These are phyloP conservation scores for Corythucha ciliata DNA, from an alignment of 2,888 invertebrate genomes.

Conservation along the genomic window DNA sequence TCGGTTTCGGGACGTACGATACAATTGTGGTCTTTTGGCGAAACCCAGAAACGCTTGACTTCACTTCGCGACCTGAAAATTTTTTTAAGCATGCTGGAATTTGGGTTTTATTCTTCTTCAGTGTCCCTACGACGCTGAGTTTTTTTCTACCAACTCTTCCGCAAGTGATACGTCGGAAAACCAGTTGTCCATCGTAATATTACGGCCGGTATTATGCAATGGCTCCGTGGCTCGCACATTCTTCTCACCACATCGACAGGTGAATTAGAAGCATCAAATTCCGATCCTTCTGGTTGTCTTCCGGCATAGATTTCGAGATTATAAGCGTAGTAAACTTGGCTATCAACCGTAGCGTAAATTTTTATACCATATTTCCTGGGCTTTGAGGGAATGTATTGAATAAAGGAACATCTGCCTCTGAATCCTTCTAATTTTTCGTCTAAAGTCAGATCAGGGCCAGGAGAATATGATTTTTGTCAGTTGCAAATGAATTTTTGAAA, in stretches of 20 bases:
- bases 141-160: slow-evolving; percentile 20
- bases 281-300: slow-evolving; percentile 14
- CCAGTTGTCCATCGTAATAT: slow-evolving; percentile 38
- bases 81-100: slow-evolving; percentile 13
- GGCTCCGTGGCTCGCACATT: slow-evolving; percentile 33
- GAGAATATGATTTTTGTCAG: slow-evolving; percentile 6
- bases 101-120: slow-evolving; percentile 22
- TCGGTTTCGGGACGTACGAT: slow-evolving; percentile 25
- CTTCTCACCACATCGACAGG: slow-evolving; percentile 37
- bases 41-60: too few relatives aligned
- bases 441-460: neutral
- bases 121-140: slow-evolving; percentile 9
- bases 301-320: slow-evolving; percentile 17
- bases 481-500: slow-evolving; percentile 1
- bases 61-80: neutral
- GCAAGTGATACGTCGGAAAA: slow-evolving; percentile 36
- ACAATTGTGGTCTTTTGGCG: too few relatives aligned
- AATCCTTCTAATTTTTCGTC: slow-evolving; percentile 17
- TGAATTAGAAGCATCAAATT: slow-evolving; percentile 10
- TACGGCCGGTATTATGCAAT: slow-evolving; percentile 35
- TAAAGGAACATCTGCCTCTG: slow-evolving; percentile 2
- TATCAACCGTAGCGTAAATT: slow-evolving; percentile 6
- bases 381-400: slow-evolving; percentile 6
- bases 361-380: slow-evolving; percentile 14
- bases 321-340: slow-evolving; percentile 15